A percentile compares a stretch with the other conserved stretches of the same genome.
These are phyloP conservation scores for Lepidotrigona ventralis DNA, from an alignment of 1,140 invertebrate genomes.

Conservation along the genomic window DNA sequence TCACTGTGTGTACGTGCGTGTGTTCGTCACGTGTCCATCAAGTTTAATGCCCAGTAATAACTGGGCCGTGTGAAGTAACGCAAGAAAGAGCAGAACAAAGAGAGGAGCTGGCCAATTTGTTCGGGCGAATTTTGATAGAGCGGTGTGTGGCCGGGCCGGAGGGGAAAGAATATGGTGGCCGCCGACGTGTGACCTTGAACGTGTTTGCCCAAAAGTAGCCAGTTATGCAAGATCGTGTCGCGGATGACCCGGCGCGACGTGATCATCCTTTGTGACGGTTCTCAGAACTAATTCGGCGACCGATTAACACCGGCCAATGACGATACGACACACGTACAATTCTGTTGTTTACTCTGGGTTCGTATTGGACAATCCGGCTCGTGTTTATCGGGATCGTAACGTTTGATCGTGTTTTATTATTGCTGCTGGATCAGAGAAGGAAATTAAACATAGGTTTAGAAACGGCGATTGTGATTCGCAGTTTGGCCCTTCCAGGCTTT, in stretches of 20 bases:
- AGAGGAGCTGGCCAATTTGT: background rate
- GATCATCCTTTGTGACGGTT: slow-evolving; percentile 19
- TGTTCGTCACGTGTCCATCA: no score
- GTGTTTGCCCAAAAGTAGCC: slow-evolving; percentile 30
- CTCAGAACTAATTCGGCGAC: slow-evolving; percentile 20
- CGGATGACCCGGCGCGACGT: slow-evolving; percentile 29
- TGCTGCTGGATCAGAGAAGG: background rate
- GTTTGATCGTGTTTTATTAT: no score
- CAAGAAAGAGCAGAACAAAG: fast-evolving
- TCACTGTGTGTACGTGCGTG: no score
- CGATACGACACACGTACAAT: background rate
- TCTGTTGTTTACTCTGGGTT: no score
- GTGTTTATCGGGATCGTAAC: no score
- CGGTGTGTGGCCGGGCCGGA: background rate
- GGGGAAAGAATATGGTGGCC: slow-evolving; percentile 5
- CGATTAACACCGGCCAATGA: slow-evolving; percentile 3
- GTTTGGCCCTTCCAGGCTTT: background rate
- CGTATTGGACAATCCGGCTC: no score
- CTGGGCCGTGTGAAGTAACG: background rate
- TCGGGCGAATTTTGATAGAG: slow-evolving; percentile 3
- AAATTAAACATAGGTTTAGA: background rate
- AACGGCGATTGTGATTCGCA: no score
- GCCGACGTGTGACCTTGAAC: slow-evolving; percentile 28
- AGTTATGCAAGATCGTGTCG: slow-evolving; percentile 45
- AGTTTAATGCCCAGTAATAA: slow-evolving; percentile 9